These are phyloP conservation scores for Emys orbicularis DNA, from an alignment of 2,797 vertebrate species.

Conservation along the genomic window DNA sequence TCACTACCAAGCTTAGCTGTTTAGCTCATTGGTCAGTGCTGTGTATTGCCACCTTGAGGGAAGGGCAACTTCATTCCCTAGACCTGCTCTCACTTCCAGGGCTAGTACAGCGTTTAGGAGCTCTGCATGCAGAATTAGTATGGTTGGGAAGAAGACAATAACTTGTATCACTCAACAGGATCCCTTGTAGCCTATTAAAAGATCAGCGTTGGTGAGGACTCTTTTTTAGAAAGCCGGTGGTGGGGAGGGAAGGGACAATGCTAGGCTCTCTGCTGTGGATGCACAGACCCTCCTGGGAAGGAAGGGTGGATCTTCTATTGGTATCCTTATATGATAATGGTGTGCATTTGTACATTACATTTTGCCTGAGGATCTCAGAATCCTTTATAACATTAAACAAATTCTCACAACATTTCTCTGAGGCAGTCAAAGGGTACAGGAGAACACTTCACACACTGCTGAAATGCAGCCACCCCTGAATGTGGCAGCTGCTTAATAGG, in stretches of 20 bases:
- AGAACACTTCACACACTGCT: not conserved
- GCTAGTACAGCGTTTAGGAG: too few relatives aligned
- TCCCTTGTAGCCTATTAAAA: too few relatives aligned
- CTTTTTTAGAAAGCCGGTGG: not conserved
- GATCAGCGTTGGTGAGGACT: fast-evolving
- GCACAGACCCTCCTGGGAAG: not conserved
- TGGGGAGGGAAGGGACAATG: not conserved
- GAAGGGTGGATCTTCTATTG: fast-evolving
- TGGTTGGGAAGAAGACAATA: too few relatives aligned
- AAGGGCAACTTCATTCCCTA: not conserved
- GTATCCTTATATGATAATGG: fast-evolving
- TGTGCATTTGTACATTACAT: fast-evolving
- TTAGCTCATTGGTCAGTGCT: not conserved
- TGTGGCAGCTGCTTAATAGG: not conserved
- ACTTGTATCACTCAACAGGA: too few relatives aligned
- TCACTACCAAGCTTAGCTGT: not conserved
- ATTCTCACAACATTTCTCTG: not conserved
- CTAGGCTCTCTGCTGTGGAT: fast-evolving
- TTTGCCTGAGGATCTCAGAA: not conserved
- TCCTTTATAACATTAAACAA: not conserved
- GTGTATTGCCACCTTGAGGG: not conserved
- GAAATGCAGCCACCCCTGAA: fast-evolving
- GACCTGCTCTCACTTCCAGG: too few relatives aligned
- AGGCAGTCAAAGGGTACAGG: fast-evolving
- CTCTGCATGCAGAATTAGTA: too few relatives aligned